Conservation (phyloP, 2,113 vertebrate genomes). For the Rattus norvegicus region GRCr8 NC_086037.1:34797001-34797500, state of each 20-base stretch:
- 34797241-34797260: neutral
- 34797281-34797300: neutral
- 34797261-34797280: neutral
- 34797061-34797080: neutral
- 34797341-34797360: neutral
- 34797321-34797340: neutral
- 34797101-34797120: neutral
- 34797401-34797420: neutral
- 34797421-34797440: too few species aligned
- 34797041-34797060: neutral
- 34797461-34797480: neutral
- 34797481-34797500: neutral
- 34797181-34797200: neutral
- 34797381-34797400: neutral
- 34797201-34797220: neutral
- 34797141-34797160: neutral
- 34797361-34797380: neutral
- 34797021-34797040: too few species aligned
- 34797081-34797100: too few species aligned
- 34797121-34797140: neutral
- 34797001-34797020: too few species aligned
- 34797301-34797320: too few species aligned
- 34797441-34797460: neutral
- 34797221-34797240: neutral
- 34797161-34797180: neutral